Conservation (phyloP, 2,888 invertebrate species). For the Heliothis peltigera region DNA sequence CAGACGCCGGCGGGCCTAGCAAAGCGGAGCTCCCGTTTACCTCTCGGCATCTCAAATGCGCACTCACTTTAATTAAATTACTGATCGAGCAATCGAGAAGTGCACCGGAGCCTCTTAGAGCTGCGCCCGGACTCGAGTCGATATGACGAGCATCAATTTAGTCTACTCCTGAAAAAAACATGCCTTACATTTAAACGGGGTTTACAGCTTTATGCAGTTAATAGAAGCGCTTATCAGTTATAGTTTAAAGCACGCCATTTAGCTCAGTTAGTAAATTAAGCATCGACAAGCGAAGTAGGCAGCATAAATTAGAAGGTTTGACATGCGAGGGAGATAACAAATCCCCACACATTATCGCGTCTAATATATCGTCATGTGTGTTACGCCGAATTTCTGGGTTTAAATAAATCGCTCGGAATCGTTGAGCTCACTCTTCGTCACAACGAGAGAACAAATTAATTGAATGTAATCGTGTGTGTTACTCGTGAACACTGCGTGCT, state of each 20-base stretch:
- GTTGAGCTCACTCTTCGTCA: conserved; percentile 60
- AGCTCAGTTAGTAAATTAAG: conserved; percentile 4
- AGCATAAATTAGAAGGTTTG: conserved; percentile 33
- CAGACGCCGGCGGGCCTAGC: conserved; percentile 60
- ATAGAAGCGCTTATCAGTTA: conserved; percentile 10
- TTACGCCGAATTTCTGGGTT: conserved; percentile 56
- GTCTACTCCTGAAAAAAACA: conserved; percentile 44
- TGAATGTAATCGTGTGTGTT: conserved; percentile 61
- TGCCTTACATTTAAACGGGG: conserved; percentile 25
- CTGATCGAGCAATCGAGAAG: conserved; percentile 73
- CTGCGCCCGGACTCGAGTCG: conserved; percentile 39
- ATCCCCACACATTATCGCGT: conserved; percentile 61
- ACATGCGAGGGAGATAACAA: conserved; percentile 48
- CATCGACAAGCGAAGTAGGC: conserved; percentile 3
- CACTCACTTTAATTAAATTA: conserved; percentile 85
- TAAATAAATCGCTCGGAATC: conserved; percentile 65
- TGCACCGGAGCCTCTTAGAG: conserved; percentile 72
- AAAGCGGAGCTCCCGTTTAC: conserved; percentile 73
- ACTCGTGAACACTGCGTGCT: conserved; percentile 42
- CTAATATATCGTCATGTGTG: conserved; percentile 56
- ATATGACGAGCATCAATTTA: conserved; percentile 52
- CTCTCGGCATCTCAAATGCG: conserved; percentile 75
- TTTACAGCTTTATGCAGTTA: conserved; percentile 21
- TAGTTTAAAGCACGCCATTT: conserved; percentile 33
- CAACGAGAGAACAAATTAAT: conserved; percentile 64